These are phyloP conservation scores for Microcebus jonahi DNA, from an alignment of 2,113 vertebrate genomes.

Conservation along the genomic window DNA sequence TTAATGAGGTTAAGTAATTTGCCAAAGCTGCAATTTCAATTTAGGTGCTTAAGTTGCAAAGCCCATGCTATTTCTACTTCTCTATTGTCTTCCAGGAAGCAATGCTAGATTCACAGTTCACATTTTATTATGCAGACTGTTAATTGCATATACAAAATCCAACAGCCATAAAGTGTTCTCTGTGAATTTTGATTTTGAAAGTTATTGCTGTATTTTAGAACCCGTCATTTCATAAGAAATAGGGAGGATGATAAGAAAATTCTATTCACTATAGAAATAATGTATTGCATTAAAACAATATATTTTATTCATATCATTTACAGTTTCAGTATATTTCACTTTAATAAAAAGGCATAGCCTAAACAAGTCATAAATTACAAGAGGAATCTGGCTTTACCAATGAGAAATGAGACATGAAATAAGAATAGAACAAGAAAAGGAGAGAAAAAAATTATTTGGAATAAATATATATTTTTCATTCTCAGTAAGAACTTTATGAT, in stretches of 20 bases:
- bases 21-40: background rate
- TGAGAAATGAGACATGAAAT: background rate
- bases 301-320: background rate
- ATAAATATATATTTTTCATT: background rate
- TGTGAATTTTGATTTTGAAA: background rate
- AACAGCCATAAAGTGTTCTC: background rate
- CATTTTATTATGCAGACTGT: background rate
- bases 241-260: background rate
- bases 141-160: background rate
- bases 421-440: background rate
- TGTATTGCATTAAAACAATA: background rate
- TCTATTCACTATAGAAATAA: constrained; percentile 1
- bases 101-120: background rate
- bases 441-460: background rate
- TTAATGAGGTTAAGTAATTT: background rate
- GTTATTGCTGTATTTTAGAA: background rate
- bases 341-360: background rate
- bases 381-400: background rate
- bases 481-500: background rate
- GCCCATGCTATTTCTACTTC: background rate
- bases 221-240: background rate
- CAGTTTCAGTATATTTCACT: background rate
- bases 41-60: background rate
- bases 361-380: background rate
- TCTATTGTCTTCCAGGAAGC: background rate